phyloP scores from a whole-genome alignment of 2,113 vertebrate genomes.

The Isichthys henryi region DNA sequence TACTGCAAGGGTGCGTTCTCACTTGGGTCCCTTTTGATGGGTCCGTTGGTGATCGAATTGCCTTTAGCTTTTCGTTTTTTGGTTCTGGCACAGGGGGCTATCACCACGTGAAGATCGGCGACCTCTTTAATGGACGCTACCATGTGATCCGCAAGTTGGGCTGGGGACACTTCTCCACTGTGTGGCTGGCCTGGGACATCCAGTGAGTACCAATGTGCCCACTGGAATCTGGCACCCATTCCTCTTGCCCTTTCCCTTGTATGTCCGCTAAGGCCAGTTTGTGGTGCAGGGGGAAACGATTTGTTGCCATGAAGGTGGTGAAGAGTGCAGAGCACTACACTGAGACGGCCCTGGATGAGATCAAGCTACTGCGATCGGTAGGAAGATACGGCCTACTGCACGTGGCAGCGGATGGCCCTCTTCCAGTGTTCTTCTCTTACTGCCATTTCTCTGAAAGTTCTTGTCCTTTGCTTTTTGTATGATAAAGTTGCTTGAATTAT shows the following conservation, averaged over 20 bases:
- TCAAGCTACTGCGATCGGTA: slow-evolving; percentile 86
- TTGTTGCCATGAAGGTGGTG: slow-evolving; percentile 98
- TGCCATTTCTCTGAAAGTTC: neutral
- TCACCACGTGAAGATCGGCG: slow-evolving; percentile 93
- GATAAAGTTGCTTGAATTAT: neutral
- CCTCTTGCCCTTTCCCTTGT: neutral
- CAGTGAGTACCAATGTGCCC: slow-evolving; percentile 68
- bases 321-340: slow-evolving; percentile 99
- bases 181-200: slow-evolving; percentile 97
- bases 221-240: neutral
- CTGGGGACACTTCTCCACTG: slow-evolving; percentile 98
- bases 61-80: neutral
- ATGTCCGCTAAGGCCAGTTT: neutral
- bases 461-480: neutral
- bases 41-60: neutral
- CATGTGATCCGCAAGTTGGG: slow-evolving; percentile 95
- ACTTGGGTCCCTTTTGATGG: neutral
- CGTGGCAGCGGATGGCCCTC: neutral
- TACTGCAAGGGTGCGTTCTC: slow-evolving; percentile 79
- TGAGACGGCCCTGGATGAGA: slow-evolving; percentile 94
- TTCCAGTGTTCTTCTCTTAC: neutral
- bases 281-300: slow-evolving; percentile 72
- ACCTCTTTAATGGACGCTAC: slow-evolving; percentile 85
- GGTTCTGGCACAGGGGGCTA: slow-evolving; percentile 71
- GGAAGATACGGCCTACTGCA: slow-evolving; percentile 38